Evolutionary conservation across 1,140 invertebrate genomes (phyloP).

Genomic region (Plodia interpunctella): DNA sequence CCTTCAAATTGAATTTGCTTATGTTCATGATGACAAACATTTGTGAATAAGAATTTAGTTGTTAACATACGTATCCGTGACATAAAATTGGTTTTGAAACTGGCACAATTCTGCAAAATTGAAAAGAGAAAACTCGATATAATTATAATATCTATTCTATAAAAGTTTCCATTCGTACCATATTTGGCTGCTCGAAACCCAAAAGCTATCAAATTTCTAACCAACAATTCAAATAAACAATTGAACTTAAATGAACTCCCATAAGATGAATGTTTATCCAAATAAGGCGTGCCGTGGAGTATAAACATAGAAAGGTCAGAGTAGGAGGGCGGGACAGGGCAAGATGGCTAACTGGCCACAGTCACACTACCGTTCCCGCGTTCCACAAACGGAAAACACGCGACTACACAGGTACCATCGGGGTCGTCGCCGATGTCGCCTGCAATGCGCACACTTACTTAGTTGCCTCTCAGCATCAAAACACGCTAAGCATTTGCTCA

Average conservation of each 20-base stretch:
- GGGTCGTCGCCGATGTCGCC: constrained; percentile 30
- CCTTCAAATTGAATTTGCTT: constrained; percentile 9
- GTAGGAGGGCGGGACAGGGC: constrained; percentile 34
- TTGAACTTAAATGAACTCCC: neutral
- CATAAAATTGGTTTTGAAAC: no score
- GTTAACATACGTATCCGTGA: neutral
- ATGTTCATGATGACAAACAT: constrained; percentile 8
- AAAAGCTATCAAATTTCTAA: neutral
- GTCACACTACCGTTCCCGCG: constrained; percentile 49
- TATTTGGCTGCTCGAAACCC: no score
- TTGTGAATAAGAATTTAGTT: no score
- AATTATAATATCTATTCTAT: no score
- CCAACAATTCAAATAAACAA: neutral
- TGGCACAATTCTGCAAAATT: no score
- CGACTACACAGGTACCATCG: constrained; percentile 28
- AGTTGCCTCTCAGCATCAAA: constrained; percentile 15
- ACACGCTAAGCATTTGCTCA: neutral
- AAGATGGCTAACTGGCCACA: constrained; percentile 26
- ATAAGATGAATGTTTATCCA: neutral
- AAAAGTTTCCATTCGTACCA: no score
- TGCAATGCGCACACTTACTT: constrained; percentile 11
- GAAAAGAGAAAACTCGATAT: no score
- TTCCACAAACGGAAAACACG: constrained; percentile 45
- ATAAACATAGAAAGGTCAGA: constrained; percentile 29
- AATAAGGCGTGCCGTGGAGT: constrained; percentile 13